A percentile compares a stretch with the other conserved stretches of the same genome.
Evolutionary conservation across 1,140 invertebrate genomes (phyloP).

Genomic region (Cheumatopsyche charites): DNA sequence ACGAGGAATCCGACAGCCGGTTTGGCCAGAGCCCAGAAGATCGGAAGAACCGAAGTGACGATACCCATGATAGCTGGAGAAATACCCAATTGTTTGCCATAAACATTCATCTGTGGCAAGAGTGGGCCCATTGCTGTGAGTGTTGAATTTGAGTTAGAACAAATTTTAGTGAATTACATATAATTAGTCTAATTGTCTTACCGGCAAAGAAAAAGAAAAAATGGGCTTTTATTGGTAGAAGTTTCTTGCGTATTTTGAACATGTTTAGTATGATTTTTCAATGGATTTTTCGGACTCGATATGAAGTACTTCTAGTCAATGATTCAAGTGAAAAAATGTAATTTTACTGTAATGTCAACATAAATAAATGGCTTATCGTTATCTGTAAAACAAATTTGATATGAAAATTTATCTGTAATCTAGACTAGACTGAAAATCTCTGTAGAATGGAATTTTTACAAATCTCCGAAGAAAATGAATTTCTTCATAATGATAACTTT

Average conservation of each 20-base stretch:
- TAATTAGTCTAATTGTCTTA: slow-evolving; percentile 56
- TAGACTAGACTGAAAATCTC: too few relatives aligned
- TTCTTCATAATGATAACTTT: too few relatives aligned
- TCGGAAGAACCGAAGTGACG: slow-evolving; percentile 71
- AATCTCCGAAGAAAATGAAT: too few relatives aligned
- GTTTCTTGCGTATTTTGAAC: slow-evolving; percentile 67
- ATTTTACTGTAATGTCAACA: too few relatives aligned
- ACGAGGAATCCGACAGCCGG: slow-evolving; percentile 73
- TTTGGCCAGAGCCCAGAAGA: slow-evolving; percentile 75
- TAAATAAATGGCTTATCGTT: too few relatives aligned
- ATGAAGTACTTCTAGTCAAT: too few relatives aligned
- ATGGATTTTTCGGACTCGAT: too few relatives aligned
- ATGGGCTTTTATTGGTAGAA: slow-evolving; percentile 79
- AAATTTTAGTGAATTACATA: neutral
- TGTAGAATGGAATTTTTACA: too few relatives aligned
- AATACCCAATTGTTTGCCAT: slow-evolving; percentile 77
- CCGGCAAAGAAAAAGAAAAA: slow-evolving; percentile 84
- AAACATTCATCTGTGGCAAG: slow-evolving; percentile 74
- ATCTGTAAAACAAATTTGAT: too few relatives aligned
- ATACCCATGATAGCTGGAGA: slow-evolving; percentile 74
- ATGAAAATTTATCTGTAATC: too few relatives aligned
- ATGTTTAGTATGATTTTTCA: slow-evolving; percentile 50
- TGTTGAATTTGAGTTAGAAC: neutral
- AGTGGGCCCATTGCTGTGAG: slow-evolving; percentile 76
- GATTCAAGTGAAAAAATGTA: too few relatives aligned